Base-by-base conservation (phyloP, 2,113 vertebrate genomes). In the Colistium nudipinnis region DNA sequence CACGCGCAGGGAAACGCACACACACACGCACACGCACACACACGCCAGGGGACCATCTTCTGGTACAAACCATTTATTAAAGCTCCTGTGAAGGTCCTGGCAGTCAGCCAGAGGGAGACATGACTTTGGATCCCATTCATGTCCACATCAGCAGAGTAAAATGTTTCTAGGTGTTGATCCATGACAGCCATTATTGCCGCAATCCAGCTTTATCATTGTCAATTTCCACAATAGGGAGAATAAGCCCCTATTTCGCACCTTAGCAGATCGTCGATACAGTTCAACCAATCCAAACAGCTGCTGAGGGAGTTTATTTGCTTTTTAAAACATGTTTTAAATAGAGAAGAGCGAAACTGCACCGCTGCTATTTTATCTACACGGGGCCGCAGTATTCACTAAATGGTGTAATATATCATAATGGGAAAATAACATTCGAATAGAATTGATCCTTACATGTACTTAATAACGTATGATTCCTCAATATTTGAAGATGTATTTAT, bases 61-160 rank as follows among this genome's bases (percentile, higher is more conserved):
- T 83, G 85, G 82, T 88, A 87, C 89, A 88, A 88, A 87, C 77
- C 90, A 90, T 91, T 90, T 90, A 87, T 91, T 88, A 90, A 87
- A 90, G 87, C 85, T 87, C 69, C 88, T 88, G 87, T 89, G 88
- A 90, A 90, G 88, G 89, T 89, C 89, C 86, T 92, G 90, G 90
- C 89, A 88, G 88, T 81, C 83, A 86, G 89, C 89, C 89, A 92
- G 84, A 70, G 82, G 85, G 82, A 89, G 87, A 92, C 88, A 91
- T 90, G 89, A 88, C 88, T 92, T 91, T 90, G 89, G 90, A 91
- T 88, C 86, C 80, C 88, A 90, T 91, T 90, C 90, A 89, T 90
- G 90, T 89, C 88, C 88, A 88, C 87, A 92, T 86, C 85, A 89
- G 89, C 86, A 77, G 82, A 83, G 89, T 88, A 90, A 90, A 92